A percentile compares a stretch with the other conserved stretches of the same genome.
These are phyloP conservation scores for Octodon degus DNA, from an alignment of 2,113 vertebrate species.

Conservation along the genomic window DNA sequence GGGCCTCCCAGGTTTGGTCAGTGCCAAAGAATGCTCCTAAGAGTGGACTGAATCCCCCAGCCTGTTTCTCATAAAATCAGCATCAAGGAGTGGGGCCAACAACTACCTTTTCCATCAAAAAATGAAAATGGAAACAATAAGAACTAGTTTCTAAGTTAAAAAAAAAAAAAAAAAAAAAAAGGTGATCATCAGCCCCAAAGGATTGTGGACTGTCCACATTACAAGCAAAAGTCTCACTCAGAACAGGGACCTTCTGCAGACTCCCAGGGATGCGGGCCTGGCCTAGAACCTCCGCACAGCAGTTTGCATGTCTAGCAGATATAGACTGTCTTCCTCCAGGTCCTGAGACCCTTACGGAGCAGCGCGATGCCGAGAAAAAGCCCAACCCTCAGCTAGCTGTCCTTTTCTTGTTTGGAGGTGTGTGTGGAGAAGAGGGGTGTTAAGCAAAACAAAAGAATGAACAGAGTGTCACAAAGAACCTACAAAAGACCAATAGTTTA, in stretches of 20 bases:
- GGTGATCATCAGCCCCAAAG: background rate
- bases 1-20: background rate
- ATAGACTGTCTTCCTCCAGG: constrained; percentile 2
- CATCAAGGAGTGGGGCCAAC: background rate
- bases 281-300: background rate
- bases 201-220: background rate
- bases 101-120: background rate
- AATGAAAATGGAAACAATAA: background rate
- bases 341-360: background rate
- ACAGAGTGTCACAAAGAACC: background rate
- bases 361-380: background rate
- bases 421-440: background rate
- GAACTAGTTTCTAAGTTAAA: background rate
- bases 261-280: background rate
- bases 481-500: background rate
- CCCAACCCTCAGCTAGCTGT: background rate
- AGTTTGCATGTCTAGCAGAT: background rate
- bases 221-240: background rate
- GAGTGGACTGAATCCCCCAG: background rate
- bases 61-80: constrained; percentile 24
- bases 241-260: background rate
- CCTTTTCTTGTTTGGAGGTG: background rate
- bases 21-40: background rate
- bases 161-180: background rate
- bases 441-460: constrained; percentile 28